Evolutionary conservation across 1,140 invertebrate species (phyloP).

Genomic region (Zophobas atratus): DNA sequence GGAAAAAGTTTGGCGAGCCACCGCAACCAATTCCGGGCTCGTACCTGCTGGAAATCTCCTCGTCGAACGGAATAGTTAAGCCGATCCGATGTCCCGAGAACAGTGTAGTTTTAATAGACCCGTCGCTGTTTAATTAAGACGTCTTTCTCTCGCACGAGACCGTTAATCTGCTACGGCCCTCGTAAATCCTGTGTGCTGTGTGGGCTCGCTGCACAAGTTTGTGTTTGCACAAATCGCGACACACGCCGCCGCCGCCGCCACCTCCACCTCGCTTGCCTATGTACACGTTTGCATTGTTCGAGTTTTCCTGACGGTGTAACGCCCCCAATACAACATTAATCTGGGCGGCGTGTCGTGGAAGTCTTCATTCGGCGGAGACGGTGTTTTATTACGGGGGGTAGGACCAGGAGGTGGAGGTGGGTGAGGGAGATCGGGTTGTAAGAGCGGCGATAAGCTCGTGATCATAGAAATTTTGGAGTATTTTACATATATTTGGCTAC

Average conservation of each 20-base stretch:
- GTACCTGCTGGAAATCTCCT: not conserved
- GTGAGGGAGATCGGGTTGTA: too few species aligned
- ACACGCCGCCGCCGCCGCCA: conserved; percentile 4
- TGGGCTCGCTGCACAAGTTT: conserved; percentile 20
- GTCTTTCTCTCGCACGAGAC: conserved; percentile 45
- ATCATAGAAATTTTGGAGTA: too few species aligned
- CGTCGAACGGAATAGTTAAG: conserved; percentile 1
- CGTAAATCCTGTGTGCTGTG: conserved; percentile 16
- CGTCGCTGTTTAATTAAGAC: conserved; percentile 57
- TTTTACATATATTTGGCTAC: too few species aligned
- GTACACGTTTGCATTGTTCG: conserved; percentile 36
- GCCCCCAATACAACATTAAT: conserved; percentile 45
- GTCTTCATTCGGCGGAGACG: too few species aligned
- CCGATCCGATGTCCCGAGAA: not conserved
- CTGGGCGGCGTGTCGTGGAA: not conserved
- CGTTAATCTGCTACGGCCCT: conserved; percentile 19
- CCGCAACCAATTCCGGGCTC: not conserved
- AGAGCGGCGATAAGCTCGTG: too few species aligned
- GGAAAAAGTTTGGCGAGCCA: not conserved
- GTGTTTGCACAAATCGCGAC: conserved; percentile 38
- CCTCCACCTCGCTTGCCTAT: conserved; percentile 6
- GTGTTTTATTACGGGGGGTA: too few species aligned
- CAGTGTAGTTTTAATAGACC: conserved; percentile 50
- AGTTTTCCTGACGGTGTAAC: conserved; percentile 41
- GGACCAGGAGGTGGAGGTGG: too few species aligned